Conservation (phyloP, 2,113 vertebrate species). For the Pachyramphus minor region DNA sequence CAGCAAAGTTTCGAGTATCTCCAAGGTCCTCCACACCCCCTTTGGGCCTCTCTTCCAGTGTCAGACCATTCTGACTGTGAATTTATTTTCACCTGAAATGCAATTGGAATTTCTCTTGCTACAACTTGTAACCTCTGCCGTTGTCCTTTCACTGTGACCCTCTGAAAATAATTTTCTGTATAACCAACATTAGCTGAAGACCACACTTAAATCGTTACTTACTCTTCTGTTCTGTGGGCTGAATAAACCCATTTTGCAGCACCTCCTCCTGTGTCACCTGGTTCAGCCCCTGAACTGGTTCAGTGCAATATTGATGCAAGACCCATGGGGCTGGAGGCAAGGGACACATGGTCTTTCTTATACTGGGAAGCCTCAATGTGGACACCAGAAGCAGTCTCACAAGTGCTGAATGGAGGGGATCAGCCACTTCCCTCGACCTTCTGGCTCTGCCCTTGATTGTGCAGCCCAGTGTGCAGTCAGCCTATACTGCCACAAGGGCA, state of each 20-base stretch:
- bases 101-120: not conserved
- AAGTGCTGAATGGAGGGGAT: not conserved
- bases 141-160: not conserved
- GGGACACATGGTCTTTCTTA: not conserved
- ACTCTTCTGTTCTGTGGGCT: not conserved
- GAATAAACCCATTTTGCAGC: not conserved
- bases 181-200: not conserved
- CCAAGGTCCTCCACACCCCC: not conserved
- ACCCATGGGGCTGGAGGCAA: not conserved
- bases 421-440: not conserved
- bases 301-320: not conserved
- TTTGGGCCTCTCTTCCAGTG: not conserved
- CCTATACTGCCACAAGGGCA: not conserved
- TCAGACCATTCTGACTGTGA: not conserved
- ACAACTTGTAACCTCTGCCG: not conserved
- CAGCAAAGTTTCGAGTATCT: not conserved
- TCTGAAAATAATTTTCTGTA: not conserved
- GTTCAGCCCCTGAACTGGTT: not conserved
- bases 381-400: not conserved
- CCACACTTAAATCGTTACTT: not conserved
- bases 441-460: not conserved
- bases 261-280: not conserved
- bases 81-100: not conserved
- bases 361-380: not conserved
- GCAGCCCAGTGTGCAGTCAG: not conserved